Evolutionary conservation across 35 echinoderm and acorn worm species (phyloP).

Genomic region (Patiria miniata): DNA sequence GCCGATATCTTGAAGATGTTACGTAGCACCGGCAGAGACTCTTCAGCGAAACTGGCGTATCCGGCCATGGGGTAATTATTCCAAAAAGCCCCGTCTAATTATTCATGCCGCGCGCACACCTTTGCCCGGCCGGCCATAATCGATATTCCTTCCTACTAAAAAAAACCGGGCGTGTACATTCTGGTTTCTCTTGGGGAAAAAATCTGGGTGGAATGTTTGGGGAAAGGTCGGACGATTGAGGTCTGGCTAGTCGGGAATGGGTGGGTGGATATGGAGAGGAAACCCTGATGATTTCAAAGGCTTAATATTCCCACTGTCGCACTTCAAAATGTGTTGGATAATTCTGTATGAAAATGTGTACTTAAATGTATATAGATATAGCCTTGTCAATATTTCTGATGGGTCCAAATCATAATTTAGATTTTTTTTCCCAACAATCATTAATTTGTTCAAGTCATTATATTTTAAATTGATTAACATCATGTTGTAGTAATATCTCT

Average conservation of each 20-base stretch:
- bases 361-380: background rate
- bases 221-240: background rate
- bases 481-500: too few species aligned
- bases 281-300: background rate
- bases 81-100: background rate
- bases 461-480: too few species aligned
- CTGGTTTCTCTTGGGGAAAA: background rate
- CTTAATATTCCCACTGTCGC: background rate
- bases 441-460: too few species aligned
- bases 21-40: background rate
- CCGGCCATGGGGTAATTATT: constrained; percentile 10
- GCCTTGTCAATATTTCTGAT: background rate
- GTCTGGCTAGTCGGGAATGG: background rate
- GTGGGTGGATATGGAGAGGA: background rate
- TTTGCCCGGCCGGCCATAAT: constrained; percentile 15
- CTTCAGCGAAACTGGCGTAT: background rate
- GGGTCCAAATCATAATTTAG: background rate
- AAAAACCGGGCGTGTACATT: background rate
- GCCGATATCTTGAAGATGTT: background rate
- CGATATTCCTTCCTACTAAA: background rate
- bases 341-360: background rate
- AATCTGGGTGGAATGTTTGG: background rate
- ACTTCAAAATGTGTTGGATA: background rate
- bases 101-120: constrained; percentile 7
- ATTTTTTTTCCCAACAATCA: too few species aligned